Evolutionary conservation across 1,140 invertebrate genomes (phyloP), one percentile per base, ranked within the genome.

Genomic region (Idris sp.): DNA sequence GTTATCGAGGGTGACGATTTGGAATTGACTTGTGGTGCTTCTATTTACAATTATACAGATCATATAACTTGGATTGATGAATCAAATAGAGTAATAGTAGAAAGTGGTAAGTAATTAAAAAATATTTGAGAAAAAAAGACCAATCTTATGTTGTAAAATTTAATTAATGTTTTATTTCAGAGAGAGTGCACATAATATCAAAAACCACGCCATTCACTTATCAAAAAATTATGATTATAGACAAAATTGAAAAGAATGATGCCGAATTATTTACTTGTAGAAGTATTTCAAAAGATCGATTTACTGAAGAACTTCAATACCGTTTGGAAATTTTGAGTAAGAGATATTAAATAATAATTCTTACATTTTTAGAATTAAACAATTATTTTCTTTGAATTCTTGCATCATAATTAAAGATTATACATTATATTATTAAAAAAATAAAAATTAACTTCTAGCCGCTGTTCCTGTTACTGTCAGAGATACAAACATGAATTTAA

Each of bases 1-100:
- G 80, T 90, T 3, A 85, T 89, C 0, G 83, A 80, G 30, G 90
- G 89, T 1, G 91, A 92, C 53, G 62, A 88, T 44, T 38, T 90
- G 2, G 83, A 77, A 28, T 46, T 91, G 0, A 87, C 79, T 9
- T 92, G 91, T 76, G 89, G 85, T 2, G 90, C 88, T 1, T 87
- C 90, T 1, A 78, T 88, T 11, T 90, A 91, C 46, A 89, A 90
- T 75, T 91, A 87, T 25, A 82, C 86, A 3, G 62, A 54, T 15
- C 4, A 83, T 1, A 61, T 90, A 7, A 33, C 68, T 15, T 91
- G 89, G 89, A 77, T 64, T 11, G 43, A 81, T 13, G 38, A 64
- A 1, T 33, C 58, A 10, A 13, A 72, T 3, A 10, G 9, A 4
- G 15, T 41, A 4, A 73, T 73, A 15, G 25, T 18, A n/a, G 44